Evolutionary conservation across 1,140 invertebrate genomes (phyloP), one percentile per base, ranked within the genome.

Genomic region (Panagrolaimus sp.): DNA sequence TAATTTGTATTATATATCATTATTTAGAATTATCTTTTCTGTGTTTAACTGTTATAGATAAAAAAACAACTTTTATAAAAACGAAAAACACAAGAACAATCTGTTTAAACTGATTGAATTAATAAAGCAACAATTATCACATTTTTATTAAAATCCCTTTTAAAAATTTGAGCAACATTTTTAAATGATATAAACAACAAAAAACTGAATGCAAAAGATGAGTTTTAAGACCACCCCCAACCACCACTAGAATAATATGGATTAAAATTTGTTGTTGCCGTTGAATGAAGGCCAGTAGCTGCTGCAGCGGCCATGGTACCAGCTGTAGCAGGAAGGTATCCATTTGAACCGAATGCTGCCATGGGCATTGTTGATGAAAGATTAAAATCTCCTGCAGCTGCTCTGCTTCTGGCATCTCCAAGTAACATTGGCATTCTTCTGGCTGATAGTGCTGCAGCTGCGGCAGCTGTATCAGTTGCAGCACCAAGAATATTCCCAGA

Each of bases 261-360:
- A 23, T 57, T 57, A 20, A 57, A 57, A 27, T 57, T 20, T 1
- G 51, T 11, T 2, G 31, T 38, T 57, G 20, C 51, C 11, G 20
- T 57, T 20, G 20, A 25, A 11, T 57, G 51, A 25, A 57, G 51
- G 27, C 51, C 51, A 16, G 51, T 25, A 11, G 51, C 51, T 57
- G 51, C 51, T 0, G 51, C 51, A 20, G 51, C 51, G 51, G 51
- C 51, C 51, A 57, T 57, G 9, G 51, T 25, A 1, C 20, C 20
- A 16, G 51, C 51, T n/a, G n/a, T n/a, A 27, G 51, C 20, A 11
- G 51, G 51, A 27, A 57, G 51, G n/a, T 57, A 57, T 57, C 51
- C 51, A 20, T 57, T 57, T n/a, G 51, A 57, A 25, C 51, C n/a
- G 51, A 57, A 57, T 20, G 51, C 51, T 9, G 51, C 27, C 51